Evolutionary conservation across 2,888 invertebrate species (phyloP), one percentile per base, ranked within the genome.

Genomic region (Bembecia ichneumoniformis): DNA sequence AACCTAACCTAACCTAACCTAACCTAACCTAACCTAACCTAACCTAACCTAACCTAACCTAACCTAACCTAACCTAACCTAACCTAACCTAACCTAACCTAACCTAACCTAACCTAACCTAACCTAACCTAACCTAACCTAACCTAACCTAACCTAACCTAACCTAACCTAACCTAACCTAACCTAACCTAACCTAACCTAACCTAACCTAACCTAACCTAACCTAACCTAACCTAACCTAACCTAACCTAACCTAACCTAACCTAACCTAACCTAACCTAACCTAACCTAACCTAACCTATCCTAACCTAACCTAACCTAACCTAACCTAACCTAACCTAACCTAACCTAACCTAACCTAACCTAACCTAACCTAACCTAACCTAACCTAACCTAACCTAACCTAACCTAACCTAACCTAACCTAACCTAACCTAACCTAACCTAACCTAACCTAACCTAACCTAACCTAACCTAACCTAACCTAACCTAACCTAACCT

Each of bases 401-500:
- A 53, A 52, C 52, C 52, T 44, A 35, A 35, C 35, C 35, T 14
- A 52, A 52, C 52, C 52, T 50, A 52, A 52, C 52, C 52, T 52
- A 52, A 52, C 52, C 52, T 52, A 52, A 52, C 52, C 52, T 51
- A 51, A 51, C 50, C 51, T 52, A 52, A 52, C 52, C 55, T 49
- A 51, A 52, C 52, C 51, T 49, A 49, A 54, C 49, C 52, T 49
- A 51, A 52, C 51, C 54, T 51, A 51, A 52, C 51, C 52, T 50
- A 50, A 52, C 52, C 50, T 51, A 53, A 55, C 55, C 51, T 53
- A 52, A 50, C 52, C 52, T 54, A 51, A 51, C 50, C 51, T 51
- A 53, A 55, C 55, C 55, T 53, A 55, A 55, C 55, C 55, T 52
- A 53, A 53, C 55, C 53, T 51, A 55, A 52, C 55, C 53, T 54